These are phyloP conservation scores for Gordius sp. DNA, from an alignment of 2,888 invertebrate genomes.

Conservation along the genomic window DNA sequence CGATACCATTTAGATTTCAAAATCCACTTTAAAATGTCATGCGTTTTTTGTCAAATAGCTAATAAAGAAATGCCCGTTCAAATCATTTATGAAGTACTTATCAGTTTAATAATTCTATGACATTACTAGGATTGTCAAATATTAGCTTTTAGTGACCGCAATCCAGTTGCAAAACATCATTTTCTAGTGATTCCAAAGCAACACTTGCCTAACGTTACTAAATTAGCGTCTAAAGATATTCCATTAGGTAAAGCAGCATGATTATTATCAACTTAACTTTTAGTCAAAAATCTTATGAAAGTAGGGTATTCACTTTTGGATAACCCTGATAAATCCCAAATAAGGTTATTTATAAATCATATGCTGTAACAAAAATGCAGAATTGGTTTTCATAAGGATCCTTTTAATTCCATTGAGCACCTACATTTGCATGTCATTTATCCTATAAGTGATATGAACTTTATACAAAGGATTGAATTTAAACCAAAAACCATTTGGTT, in stretches of 20 bases:
- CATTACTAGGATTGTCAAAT: not conserved
- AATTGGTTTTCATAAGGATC: not conserved
- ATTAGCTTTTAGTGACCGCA: not conserved
- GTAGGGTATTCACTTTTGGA: too few relatives aligned
- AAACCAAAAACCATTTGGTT: not conserved
- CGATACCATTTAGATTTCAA: too few relatives aligned
- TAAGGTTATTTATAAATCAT: not conserved
- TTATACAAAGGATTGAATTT: not conserved
- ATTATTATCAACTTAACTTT: too few relatives aligned
- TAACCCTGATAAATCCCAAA: not conserved
- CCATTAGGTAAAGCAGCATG: not conserved
- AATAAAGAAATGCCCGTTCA: not conserved
- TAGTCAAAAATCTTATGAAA: too few relatives aligned
- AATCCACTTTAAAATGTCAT: too few relatives aligned
- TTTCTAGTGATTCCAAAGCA: not conserved
- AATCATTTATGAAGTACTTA: not conserved
- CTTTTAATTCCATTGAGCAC: slow-evolving; percentile 11
- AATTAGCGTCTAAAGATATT: not conserved
- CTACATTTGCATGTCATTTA: not conserved
- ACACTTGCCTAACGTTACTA: not conserved
- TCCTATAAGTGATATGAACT: not conserved
- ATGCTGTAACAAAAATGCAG: not conserved
- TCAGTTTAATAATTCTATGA: not conserved
- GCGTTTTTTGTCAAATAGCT: not conserved
- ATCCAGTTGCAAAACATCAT: not conserved